Evolutionary conservation across 2,888 invertebrate species (phyloP).

Genomic region (Corbicula japonica): DNA sequence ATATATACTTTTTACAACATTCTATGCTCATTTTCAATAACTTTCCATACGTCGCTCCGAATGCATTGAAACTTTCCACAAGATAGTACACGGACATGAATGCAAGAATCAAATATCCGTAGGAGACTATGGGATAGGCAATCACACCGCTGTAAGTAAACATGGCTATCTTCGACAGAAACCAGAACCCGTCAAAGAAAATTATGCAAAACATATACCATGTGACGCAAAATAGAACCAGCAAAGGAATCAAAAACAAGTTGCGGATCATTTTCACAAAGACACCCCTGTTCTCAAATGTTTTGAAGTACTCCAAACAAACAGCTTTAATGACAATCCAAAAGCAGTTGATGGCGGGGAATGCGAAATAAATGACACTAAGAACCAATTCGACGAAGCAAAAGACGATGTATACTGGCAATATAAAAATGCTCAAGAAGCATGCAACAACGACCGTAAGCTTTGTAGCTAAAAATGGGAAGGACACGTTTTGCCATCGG

Average conservation of each 20-base stretch:
- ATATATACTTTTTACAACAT: conserved; percentile 14
- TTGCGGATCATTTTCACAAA: not conserved
- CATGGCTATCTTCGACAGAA: conserved; percentile 52
- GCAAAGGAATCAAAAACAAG: conserved; percentile 9
- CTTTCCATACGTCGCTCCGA: conserved; percentile 40
- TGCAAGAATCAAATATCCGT: conserved; percentile 48
- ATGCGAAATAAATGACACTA: conserved; percentile 30
- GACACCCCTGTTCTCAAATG: not conserved
- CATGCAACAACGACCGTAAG: not conserved
- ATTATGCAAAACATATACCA: conserved; percentile 59
- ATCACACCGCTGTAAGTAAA: conserved; percentile 55
- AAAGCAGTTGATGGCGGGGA: conserved; percentile 45
- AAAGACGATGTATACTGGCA: conserved; percentile 31
- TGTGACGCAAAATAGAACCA: conserved; percentile 10
- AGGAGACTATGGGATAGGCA: conserved; percentile 51
- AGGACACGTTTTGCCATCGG: conserved; percentile 12
- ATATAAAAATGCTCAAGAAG: not conserved
- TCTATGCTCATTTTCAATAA: conserved; percentile 42
- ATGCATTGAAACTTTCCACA: conserved; percentile 37
- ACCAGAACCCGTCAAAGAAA: conserved; percentile 58
- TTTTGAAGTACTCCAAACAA: not conserved
- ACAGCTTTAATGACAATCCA: conserved; percentile 43
- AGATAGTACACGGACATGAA: conserved; percentile 56
- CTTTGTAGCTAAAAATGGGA: not conserved
- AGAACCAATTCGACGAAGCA: conserved; percentile 32